phyloP scores from a whole-genome alignment of 2,888 invertebrate species.

The Hypsopygia costalis region DNA sequence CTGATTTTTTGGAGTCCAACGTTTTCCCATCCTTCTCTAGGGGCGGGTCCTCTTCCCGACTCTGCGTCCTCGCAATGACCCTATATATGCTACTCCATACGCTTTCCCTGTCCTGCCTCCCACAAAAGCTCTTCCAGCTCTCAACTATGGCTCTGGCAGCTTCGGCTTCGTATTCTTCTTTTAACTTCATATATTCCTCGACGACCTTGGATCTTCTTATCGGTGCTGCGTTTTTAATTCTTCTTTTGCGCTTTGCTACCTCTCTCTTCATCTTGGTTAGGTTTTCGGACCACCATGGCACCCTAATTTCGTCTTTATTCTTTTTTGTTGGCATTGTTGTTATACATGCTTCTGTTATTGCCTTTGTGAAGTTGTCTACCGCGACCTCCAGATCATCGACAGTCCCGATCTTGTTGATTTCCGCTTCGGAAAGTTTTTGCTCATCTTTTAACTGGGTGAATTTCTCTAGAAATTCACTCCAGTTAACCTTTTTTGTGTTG shows the following conservation, averaged over 20 bases:
- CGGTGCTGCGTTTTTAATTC: conserved; percentile 16
- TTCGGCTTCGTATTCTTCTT: neutral
- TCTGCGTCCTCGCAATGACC: conserved; percentile 8
- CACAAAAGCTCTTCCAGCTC: conserved; percentile 9
- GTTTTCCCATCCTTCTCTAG: conserved; percentile 4
- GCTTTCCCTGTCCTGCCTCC: conserved; percentile 8
- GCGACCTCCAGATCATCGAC: neutral
- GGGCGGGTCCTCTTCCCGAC: conserved; percentile 8
- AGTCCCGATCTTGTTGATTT: neutral
- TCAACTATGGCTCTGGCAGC: neutral
- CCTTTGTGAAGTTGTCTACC: conserved; percentile 1
- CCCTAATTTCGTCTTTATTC: neutral
- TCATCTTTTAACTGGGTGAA: conserved; percentile 3
- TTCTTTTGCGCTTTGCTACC: conserved; percentile 13
- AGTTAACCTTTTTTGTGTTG: conserved; percentile 17
- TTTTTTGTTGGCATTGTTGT: conserved; percentile 11
- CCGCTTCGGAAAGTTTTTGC: neutral
- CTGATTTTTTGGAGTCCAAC: conserved; percentile 7
- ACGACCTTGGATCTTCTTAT: neutral
- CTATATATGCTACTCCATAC: conserved; percentile 11
- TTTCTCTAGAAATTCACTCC: conserved; percentile 9
- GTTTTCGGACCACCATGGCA: conserved; percentile 21
- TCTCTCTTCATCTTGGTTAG: conserved; percentile 12
- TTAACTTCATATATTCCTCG: neutral
- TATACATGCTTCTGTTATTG: conserved; percentile 9